Evolutionary conservation across 2,797 vertebrate species (phyloP), one percentile per base, ranked within the genome.

Genomic region (Artibeus jamaicensis): DNA sequence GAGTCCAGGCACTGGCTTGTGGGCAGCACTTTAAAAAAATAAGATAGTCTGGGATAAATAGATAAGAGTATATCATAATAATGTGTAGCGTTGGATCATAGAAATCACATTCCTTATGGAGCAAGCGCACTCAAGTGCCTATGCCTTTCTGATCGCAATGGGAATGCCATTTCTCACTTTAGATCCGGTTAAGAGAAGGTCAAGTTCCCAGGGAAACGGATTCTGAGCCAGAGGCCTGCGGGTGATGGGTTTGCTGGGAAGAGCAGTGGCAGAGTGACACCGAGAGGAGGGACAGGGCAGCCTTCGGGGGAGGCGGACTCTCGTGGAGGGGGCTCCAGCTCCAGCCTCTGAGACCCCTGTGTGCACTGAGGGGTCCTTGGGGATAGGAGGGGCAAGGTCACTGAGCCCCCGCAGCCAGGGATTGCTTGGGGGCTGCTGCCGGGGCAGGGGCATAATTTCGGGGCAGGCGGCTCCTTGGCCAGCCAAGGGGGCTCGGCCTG

Each of bases 351-450:
- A 53, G 50, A 44, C 44, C 44, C 9, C 44, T 44, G 44, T 44
- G 44, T 44, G 44, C 44, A 5, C 48, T 50, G 53, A 24, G 53
- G 57, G 44, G 44, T 57, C 34, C 59, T 79, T 9, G 74, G 10
- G 21, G 48, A 37, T 73, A 46, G 26, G 71, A 10, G 3, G 12
- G 7, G 9, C 6, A 0, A 0, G 15, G 71, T 1, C 0, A 24
- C 14, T 68, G 37, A 73, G 32, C 9, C 4, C n/a, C n/a, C 1
- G 5, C 1, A 59, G 39, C 6, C 46, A 65, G 42, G 12, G 68
- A 22, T 3, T 44, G 14, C 21, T 12, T 83, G 26, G 57, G 62
- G 32, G 67, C 29, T 37, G 22, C 48, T 82, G 32, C 22, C 4
- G 1, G 34, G 32, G 5, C 55, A 22, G 21, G 5, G 29, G 3